Evolutionary conservation across 2,113 vertebrate species (phyloP).

Genomic region (Scalopus aquaticus): DNA sequence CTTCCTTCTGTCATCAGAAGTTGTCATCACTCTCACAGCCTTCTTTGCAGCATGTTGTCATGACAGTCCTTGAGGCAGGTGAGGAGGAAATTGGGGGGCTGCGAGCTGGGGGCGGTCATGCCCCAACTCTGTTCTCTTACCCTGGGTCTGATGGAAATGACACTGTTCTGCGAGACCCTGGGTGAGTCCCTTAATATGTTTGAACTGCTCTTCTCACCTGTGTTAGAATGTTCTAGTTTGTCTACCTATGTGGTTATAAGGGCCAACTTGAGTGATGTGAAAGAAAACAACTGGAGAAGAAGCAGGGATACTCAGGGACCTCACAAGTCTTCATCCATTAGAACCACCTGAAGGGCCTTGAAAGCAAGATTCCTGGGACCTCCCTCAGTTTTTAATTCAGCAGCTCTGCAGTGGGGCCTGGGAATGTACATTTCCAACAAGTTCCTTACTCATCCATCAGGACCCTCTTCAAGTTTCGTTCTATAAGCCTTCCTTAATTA

Average conservation of each 20-base stretch:
- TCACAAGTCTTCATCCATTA: neutral
- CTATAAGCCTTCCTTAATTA: neutral
- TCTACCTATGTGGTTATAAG: neutral
- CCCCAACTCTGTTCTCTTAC: neutral
- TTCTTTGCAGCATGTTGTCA: neutral
- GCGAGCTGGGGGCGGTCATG: neutral
- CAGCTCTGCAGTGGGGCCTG: neutral
- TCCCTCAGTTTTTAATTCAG: neutral
- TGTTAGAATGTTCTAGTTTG: neutral
- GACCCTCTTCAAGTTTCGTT: neutral
- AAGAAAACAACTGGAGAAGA: neutral
- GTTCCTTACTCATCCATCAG: neutral
- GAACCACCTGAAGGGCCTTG: neutral
- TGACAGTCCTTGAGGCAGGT: conserved; percentile 45
- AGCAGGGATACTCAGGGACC: neutral
- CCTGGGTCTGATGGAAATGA: conserved; percentile 29
- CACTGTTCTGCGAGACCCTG: neutral
- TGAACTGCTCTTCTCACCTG: neutral
- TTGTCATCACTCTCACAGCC: neutral
- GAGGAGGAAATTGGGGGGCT: conserved; percentile 40
- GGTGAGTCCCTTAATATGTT: neutral
- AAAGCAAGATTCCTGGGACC: neutral
- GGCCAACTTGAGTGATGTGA: neutral
- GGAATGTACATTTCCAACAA: neutral
- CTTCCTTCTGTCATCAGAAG: conserved; percentile 43